Evolutionary conservation across 1,140 invertebrate species (phyloP).

Genomic region (Hyposmocoma kahamanoa): DNA sequence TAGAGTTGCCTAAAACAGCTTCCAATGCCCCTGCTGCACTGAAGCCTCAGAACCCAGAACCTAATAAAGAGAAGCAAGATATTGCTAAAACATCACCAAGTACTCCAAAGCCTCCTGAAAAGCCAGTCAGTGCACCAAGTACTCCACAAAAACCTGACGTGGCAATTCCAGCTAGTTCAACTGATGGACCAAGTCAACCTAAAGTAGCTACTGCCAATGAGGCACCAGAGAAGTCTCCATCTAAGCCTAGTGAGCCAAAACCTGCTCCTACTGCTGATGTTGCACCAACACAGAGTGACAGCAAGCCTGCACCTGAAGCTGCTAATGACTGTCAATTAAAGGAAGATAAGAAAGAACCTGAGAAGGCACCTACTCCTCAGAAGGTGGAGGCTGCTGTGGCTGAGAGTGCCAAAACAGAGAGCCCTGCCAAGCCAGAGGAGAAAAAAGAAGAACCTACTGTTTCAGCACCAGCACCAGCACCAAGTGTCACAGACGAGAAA

Average conservation of each 20-base stretch:
- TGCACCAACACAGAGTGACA: conserved; percentile 56
- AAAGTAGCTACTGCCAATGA: conserved; percentile 63
- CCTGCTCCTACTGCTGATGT: conserved; percentile 52
- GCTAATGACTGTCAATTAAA: conserved; percentile 52
- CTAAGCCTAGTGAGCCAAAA: conserved; percentile 52
- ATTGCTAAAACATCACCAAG: conserved; percentile 66
- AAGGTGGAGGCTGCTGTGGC: conserved; percentile 27
- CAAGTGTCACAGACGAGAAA: conserved; percentile 4
- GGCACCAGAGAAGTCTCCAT: conserved; percentile 49
- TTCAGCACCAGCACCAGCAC: conserved; percentile 17
- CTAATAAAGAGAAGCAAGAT: conserved; percentile 59
- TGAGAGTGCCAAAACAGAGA: conserved; percentile 37
- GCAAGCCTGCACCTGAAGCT: conserved; percentile 53
- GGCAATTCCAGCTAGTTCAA: conserved; percentile 28
- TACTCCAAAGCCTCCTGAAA: conserved; percentile 62
- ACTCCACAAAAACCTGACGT: conserved; percentile 50
- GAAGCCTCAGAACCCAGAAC: conserved; percentile 56
- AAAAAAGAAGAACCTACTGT: conserved; percentile 36
- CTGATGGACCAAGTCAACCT: conserved; percentile 42
- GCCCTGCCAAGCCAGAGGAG: conserved; percentile 32
- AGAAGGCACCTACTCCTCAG: conserved; percentile 29
- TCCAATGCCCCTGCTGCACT: conserved; percentile 37
- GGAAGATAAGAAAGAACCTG: conserved; percentile 19
- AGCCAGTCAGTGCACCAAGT: conserved; percentile 34
- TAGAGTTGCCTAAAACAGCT: conserved; percentile 53